Evolutionary conservation across 2,888 invertebrate genomes (phyloP), one percentile per base, ranked within the genome.

Genomic region (Drosophila phalerata): DNA sequence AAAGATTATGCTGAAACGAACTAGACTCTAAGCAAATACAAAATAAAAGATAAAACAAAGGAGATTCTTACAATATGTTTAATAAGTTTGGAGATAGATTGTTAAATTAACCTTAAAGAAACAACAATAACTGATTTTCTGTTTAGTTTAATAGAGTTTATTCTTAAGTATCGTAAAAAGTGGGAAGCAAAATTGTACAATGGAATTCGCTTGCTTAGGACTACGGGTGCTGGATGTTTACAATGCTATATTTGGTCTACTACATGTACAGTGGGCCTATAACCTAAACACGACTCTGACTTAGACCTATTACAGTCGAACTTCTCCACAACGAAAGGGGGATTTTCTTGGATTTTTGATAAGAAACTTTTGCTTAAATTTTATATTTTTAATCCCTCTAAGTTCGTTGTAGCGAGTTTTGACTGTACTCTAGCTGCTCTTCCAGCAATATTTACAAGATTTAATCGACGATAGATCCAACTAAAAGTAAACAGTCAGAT

Each of bases 401-500:
- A 13, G 19, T 48, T 34, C 28, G 28, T 30, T 38, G 64, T n/a
- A 25, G n/a, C 8, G 38, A 30, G 22, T 22, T 10, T 55, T 30
- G 11, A 78, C 63, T 37, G 57, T 34, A 57, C 47, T 55, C 65
- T 60, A 73, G 53, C 71, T 74, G 76, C 19, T 45, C 28, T n/a
- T 76, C 68, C 69, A 65, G 73, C 76, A 66, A 77, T 88, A 86
- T 83, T 67, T 89, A 85, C 77, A 81, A 47, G 49, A 55, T 63
- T 47, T 38, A 49, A 25, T 8, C 47, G 15, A 17, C 42, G 28
- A 17, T 42, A 37, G 22, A 22, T 48, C 15, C 34, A 15, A 47
- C 91, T 92, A 94, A 91, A 94, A 94, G 90, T 94, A 94, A 65
- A 94, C 94, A 48, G 94, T 94, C 81, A 94, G 91, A 91, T 94